phyloP scores from a whole-genome alignment of 2,797 vertebrate genomes.

The Anolis apletophallus region DNA sequence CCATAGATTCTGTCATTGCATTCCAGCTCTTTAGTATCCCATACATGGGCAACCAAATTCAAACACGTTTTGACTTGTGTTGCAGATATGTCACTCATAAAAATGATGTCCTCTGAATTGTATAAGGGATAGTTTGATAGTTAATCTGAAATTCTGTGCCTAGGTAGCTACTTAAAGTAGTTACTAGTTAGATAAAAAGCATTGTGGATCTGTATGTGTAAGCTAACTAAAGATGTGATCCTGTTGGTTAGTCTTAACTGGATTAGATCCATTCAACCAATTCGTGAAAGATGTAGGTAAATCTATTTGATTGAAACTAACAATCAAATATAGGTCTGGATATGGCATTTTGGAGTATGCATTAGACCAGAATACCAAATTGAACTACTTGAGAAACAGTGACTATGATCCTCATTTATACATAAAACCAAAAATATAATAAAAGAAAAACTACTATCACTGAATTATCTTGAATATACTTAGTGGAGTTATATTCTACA shows the following conservation, averaged over 20 bases:
- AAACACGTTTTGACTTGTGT: background rate
- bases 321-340: too few species aligned
- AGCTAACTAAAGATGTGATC: background rate
- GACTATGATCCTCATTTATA: background rate
- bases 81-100: background rate
- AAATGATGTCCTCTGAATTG: background rate
- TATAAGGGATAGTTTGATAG: background rate
- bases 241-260: background rate
- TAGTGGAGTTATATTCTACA: too few species aligned
- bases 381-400: background rate
- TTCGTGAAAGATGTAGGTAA: too few species aligned
- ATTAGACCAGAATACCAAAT: too few species aligned
- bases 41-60: background rate
- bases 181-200: background rate
- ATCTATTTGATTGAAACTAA: too few species aligned
- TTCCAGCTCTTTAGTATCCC: background rate
- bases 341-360: too few species aligned
- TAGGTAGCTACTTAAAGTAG: background rate
- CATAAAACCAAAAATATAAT: background rate
- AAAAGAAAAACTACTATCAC: too few species aligned
- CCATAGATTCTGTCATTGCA: background rate
- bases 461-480: too few species aligned
- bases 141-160: background rate
- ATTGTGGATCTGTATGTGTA: background rate
- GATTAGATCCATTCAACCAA: too few species aligned